phyloP scores from a whole-genome alignment of 2,113 vertebrate species.

The Menidia beryllina region DNA sequence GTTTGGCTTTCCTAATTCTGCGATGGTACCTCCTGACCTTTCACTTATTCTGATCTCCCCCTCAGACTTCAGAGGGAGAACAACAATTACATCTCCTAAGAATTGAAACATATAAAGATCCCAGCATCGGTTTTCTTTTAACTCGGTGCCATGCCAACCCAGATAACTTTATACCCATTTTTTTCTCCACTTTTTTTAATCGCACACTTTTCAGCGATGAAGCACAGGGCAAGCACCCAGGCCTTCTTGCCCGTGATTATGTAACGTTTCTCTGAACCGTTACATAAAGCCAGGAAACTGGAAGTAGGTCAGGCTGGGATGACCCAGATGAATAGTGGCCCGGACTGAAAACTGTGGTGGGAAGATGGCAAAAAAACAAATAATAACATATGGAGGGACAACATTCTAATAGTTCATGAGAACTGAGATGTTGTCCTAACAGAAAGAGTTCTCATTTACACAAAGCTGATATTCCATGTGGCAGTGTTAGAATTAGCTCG shows the following conservation, averaged over 20 bases:
- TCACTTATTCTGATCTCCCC: not conserved
- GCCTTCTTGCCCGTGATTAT: conserved; percentile 58
- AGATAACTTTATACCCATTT: conserved; percentile 11
- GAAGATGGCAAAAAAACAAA: not conserved
- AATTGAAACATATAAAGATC: too few relatives aligned
- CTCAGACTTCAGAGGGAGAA: not conserved
- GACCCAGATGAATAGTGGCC: conserved; percentile 60
- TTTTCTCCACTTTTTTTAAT: conserved; percentile 22
- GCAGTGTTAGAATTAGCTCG: not conserved
- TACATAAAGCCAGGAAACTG: conserved; percentile 72
- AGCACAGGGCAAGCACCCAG: conserved; percentile 26
- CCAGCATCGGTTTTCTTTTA: not conserved
- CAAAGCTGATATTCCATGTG: not conserved
- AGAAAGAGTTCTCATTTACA: not conserved
- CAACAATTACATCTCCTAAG: not conserved
- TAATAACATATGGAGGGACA: not conserved
- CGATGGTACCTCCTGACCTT: conserved; percentile 11
- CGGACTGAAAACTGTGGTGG: not conserved
- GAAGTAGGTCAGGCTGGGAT: conserved; percentile 65
- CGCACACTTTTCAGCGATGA: conserved; percentile 18
- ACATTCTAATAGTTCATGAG: not conserved
- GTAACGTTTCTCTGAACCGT: conserved; percentile 67
- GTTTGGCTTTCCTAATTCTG: not conserved
- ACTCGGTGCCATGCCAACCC: not conserved
- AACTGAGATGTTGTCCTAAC: not conserved